Percentiles rank a stretch among this genome's conserved stretches.
Conservation (phyloP, 2,113 vertebrate genomes). For the Antechinus stuartii region DNA sequence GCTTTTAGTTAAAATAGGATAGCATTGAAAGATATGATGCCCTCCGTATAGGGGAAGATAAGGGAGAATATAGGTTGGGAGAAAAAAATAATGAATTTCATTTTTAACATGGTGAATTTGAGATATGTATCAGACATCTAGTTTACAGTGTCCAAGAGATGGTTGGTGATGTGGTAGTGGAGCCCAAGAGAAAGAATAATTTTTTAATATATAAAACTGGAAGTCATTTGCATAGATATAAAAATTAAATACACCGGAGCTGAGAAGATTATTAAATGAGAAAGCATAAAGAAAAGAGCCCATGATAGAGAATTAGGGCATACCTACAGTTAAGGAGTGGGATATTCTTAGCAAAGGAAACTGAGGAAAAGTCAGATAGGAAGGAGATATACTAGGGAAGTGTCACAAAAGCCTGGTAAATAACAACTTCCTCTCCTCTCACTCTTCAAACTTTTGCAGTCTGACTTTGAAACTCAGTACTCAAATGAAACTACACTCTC, state of each 20-base stretch:
- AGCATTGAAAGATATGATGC: not conserved
- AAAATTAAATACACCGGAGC: not conserved
- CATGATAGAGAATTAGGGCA: not conserved
- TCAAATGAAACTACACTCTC: not conserved
- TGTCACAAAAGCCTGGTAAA: not conserved
- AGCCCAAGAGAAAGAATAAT: conserved; percentile 2
- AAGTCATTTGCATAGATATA: not conserved
- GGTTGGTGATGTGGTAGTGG: not conserved
- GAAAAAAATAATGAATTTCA: not conserved
- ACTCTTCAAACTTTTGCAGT: not conserved
- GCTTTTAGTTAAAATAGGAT: not conserved
- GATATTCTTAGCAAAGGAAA: not conserved
- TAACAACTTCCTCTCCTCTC: not conserved
- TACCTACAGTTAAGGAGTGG: not conserved
- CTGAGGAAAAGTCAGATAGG: not conserved
- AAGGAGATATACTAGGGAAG: not conserved
- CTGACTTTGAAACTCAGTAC: not conserved
- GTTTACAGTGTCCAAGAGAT: not conserved
- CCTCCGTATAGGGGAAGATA: not conserved
- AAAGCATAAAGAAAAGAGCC: not conserved
- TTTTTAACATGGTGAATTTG: not conserved
- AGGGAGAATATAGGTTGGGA: not conserved
- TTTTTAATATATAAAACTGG: not conserved
- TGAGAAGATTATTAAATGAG: not conserved
- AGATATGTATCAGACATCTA: not conserved